phyloP scores from a whole-genome alignment of 1,140 invertebrate genomes.

The Lucilia cuprina region DNA sequence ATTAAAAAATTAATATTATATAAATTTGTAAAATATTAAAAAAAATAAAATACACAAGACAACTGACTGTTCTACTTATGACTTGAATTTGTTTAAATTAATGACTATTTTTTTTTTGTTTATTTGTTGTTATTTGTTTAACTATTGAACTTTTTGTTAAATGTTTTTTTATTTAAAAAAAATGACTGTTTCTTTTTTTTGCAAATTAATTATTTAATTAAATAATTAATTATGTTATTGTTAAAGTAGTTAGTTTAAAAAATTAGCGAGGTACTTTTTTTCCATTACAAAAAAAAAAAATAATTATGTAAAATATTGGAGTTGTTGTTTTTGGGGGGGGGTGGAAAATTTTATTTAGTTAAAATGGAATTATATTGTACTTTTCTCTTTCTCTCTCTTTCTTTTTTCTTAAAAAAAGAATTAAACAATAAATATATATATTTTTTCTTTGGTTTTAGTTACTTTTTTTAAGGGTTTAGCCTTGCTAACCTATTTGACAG shows the following conservation, averaged over 20 bases:
- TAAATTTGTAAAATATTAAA: not conserved
- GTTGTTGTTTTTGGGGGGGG: not conserved
- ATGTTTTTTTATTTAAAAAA: slow-evolving; percentile 12
- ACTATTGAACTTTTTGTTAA: slow-evolving; percentile 24
- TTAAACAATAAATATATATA: not conserved
- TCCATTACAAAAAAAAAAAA: not conserved
- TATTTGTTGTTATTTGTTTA: slow-evolving; percentile 1
- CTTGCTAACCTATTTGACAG: no score
- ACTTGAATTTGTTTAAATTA: slow-evolving; percentile 25
- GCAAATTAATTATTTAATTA: not conserved
- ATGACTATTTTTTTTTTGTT: not conserved
- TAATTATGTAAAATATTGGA: not conserved
- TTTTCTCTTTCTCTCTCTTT: no score
- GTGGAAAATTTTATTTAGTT: not conserved
- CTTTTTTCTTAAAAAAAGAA: no score
- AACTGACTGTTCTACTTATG: slow-evolving; percentile 27
- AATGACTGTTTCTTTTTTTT: slow-evolving; percentile 16
- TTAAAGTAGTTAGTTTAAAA: not conserved
- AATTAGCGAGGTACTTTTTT: slow-evolving; percentile 25
- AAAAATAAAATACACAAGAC: slow-evolving; percentile 24
- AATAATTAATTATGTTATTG: not conserved
- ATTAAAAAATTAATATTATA: not conserved
- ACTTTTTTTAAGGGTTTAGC: not conserved
- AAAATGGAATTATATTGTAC: not conserved
- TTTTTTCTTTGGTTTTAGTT: not conserved